These are phyloP conservation scores for Xyrichtys novacula DNA, from an alignment of 2,797 vertebrate species.

Conservation along the genomic window DNA sequence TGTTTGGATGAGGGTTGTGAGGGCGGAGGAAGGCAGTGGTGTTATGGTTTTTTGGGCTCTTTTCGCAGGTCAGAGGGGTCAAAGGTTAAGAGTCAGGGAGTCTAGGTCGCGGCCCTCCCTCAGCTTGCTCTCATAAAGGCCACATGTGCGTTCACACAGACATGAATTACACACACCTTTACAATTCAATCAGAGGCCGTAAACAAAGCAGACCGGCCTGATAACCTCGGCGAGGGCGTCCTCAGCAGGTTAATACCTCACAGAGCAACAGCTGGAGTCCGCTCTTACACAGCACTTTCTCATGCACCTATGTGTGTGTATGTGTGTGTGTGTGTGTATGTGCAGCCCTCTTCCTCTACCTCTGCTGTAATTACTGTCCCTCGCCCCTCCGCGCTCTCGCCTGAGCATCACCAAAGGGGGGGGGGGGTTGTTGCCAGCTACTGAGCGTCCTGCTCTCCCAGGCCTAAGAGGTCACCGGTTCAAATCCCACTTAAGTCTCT, in stretches of 20 bases:
- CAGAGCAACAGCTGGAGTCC: constrained; percentile 60
- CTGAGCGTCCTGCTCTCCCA: constrained; percentile 34
- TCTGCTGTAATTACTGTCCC: constrained; percentile 55
- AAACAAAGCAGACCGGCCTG: constrained; percentile 48
- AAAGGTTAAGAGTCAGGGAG: constrained; percentile 51
- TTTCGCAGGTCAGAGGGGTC: constrained; percentile 41
- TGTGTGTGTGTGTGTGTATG: constrained; percentile 19
- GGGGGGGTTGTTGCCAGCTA: constrained; percentile 58
- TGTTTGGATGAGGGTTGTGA: constrained; percentile 48
- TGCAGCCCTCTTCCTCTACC: neutral
- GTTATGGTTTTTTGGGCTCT: constrained; percentile 21
- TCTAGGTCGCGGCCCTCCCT: constrained; percentile 25
- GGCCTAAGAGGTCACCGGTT: constrained; percentile 74
- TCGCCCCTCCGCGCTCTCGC: constrained; percentile 15
- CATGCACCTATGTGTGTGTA: constrained; percentile 20
- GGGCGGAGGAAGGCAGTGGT: neutral
- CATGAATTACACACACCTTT: constrained; percentile 15
- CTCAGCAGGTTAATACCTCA: constrained; percentile 35
- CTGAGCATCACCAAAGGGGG: constrained; percentile 56
- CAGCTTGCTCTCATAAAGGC: constrained; percentile 27
- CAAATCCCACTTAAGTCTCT: constrained; percentile 79
- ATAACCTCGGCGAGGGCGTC: constrained; percentile 48
- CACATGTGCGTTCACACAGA: constrained; percentile 26
- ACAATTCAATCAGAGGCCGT: constrained; percentile 36
- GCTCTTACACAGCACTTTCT: constrained; percentile 57